phyloP scores from a whole-genome alignment of 2,888 invertebrate genomes.

The Rhogogaster chlorosoma region DNA sequence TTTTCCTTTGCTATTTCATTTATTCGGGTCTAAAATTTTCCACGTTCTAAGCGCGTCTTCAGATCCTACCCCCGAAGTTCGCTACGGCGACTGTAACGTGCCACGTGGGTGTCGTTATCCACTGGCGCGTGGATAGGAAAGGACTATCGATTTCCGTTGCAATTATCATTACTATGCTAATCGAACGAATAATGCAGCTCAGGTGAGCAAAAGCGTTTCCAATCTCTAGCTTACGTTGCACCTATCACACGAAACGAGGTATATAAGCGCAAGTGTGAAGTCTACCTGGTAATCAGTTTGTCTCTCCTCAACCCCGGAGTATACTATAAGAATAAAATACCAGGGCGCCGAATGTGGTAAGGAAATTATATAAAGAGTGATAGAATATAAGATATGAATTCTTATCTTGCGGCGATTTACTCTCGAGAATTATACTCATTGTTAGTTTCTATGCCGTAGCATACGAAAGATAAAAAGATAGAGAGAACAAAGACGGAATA shows the following conservation, averaged over 20 bases:
- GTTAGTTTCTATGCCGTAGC: neutral
- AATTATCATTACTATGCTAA: slow-evolving; percentile 49
- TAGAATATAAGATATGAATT: slow-evolving; percentile 6
- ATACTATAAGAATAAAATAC: neutral
- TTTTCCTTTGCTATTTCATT: neutral
- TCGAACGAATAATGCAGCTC: slow-evolving; percentile 46
- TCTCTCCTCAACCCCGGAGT: neutral
- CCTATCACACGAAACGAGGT: neutral
- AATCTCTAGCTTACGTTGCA: slow-evolving; percentile 38
- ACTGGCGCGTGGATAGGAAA: slow-evolving; percentile 42
- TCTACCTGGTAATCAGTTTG: neutral
- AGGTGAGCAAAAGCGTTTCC: slow-evolving; percentile 39
- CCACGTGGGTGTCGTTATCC: slow-evolving; percentile 45
- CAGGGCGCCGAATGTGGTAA: neutral
- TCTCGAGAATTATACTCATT: slow-evolving; percentile 23
- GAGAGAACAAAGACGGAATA: slow-evolving; percentile 51
- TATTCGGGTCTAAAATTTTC: neutral
- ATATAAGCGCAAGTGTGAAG: neutral
- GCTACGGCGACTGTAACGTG: slow-evolving; percentile 33
- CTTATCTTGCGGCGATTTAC: slow-evolving; percentile 49
- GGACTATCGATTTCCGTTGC: slow-evolving; percentile 46
- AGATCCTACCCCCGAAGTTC: neutral
- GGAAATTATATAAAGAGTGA: neutral
- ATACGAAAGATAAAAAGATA: slow-evolving; percentile 53
- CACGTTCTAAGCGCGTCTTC: slow-evolving; percentile 33